phyloP scores from a whole-genome alignment of 1,140 invertebrate genomes.

The Solenopsis fugax region DNA sequence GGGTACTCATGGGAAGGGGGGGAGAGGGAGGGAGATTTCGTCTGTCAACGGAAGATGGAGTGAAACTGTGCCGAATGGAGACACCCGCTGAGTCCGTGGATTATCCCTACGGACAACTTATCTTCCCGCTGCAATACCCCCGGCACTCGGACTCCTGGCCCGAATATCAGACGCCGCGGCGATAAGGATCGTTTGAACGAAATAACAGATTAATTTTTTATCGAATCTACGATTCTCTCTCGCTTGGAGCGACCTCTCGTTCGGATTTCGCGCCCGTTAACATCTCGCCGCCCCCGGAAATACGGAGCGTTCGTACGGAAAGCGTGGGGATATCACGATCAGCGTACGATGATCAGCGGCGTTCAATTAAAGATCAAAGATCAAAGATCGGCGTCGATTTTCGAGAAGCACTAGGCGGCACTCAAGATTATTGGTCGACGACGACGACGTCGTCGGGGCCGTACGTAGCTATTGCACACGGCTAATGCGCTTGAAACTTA shows the following conservation, averaged over 20 bases:
- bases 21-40: constrained; percentile 81
- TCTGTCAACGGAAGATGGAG: constrained; percentile 87
- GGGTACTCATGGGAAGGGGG: constrained; percentile 63
- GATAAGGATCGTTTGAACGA: constrained; percentile 60
- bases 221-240: constrained; percentile 14
- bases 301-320: neutral
- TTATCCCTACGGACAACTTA: constrained; percentile 80
- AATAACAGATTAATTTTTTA: constrained; percentile 65
- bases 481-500: constrained; percentile 83
- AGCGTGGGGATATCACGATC: neutral
- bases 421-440: constrained; percentile 71
- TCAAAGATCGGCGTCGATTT: neutral
- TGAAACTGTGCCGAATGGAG: constrained; percentile 84
- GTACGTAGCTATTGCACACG: constrained; percentile 68
- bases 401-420: neutral
- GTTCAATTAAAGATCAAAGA: constrained; percentile 29
- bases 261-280: neutral
- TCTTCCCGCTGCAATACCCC: constrained; percentile 67
- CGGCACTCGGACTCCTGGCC: constrained; percentile 41
- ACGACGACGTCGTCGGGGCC: constrained; percentile 19
- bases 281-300: neutral
- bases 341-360: neutral
- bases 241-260: neutral
- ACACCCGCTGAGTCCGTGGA: constrained; percentile 84
- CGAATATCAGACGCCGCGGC: constrained; percentile 21